Evolutionary conservation across 2,113 vertebrate genomes (phyloP), one percentile per base, ranked within the genome.

Genomic region (Clarias gariepinus): DNA sequence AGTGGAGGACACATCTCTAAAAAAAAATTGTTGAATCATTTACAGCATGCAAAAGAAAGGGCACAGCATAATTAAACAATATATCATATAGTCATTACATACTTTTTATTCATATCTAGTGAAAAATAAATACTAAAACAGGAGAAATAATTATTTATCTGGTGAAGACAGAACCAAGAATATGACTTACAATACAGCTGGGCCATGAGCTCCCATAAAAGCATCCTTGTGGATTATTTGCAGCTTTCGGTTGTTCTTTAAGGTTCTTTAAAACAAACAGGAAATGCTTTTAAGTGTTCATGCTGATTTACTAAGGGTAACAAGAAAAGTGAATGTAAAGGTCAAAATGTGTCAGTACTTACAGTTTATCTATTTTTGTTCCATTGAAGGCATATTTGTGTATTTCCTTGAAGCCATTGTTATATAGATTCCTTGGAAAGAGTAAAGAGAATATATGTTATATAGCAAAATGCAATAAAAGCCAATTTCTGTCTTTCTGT

Each of bases 361-460:
- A 97, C 96, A 97, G 77, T 88, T 96, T 95, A 92, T 96, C 94
- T 88, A 97, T 94, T 61, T 95, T 96, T 30, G 96, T 97, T 85
- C 96, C 94, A 0, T 96, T 97, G 93, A 98, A 97, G 53, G 96
- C 96, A 13, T 96, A 92, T 84, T 94, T 95, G 55, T 96, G 95
- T 91, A 98, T 96, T 92, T 96, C 96, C 95, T 95, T 94, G 92
- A 98, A 96, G 91, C 96, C 96, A 41, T 97, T 98, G 95, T 96
- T 96, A 89, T 95, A 96, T 36, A 97, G 89, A 91, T 97, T 97
- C 89, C 96, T 97, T 85, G 80, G 90, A 90, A 61, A 71, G 30
- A 7, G 53, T 23, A 41, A 55, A 52, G 21, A 1, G 12, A 73
- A 73, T 41, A 21, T 21, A 73, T 33, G 8, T 33, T 69, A 18